Percentiles rank a stretch among this genome's conserved stretches.
Conservation (phyloP, 2,113 vertebrate genomes). For the Diphyllodes magnificus region DNA sequence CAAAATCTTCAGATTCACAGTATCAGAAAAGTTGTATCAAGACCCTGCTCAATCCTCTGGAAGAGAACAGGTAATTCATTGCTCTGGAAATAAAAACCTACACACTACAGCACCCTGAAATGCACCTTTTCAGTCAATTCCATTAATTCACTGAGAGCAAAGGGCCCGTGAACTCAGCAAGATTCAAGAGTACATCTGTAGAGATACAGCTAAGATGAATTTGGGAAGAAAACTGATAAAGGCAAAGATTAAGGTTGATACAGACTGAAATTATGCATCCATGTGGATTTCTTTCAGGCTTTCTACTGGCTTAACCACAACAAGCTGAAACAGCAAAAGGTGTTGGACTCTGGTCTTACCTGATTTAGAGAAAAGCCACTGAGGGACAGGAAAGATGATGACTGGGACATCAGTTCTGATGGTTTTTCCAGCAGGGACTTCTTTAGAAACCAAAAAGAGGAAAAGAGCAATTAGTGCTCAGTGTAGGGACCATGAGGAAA, state of each 20-base stretch:
- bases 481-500: neutral
- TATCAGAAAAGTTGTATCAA: neutral
- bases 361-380: slow-evolving; percentile 91
- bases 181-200: neutral
- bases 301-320: neutral
- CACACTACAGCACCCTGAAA: neutral
- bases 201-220: neutral
- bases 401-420: slow-evolving; percentile 82
- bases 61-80: neutral
- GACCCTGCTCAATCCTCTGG: neutral
- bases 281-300: neutral
- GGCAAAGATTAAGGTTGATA: neutral
- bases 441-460: slow-evolving; percentile 54
- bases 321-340: neutral
- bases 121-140: neutral
- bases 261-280: neutral
- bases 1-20: neutral
- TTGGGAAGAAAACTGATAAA: neutral
- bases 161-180: neutral
- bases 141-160: neutral
- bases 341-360: slow-evolving; percentile 64
- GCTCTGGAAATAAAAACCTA: neutral
- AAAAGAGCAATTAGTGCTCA: neutral
- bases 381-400: slow-evolving; percentile 87
- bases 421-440: slow-evolving; percentile 89